Evolutionary conservation across 2,797 vertebrate species (phyloP).

Genomic region (Molossus alvarezi): DNA sequence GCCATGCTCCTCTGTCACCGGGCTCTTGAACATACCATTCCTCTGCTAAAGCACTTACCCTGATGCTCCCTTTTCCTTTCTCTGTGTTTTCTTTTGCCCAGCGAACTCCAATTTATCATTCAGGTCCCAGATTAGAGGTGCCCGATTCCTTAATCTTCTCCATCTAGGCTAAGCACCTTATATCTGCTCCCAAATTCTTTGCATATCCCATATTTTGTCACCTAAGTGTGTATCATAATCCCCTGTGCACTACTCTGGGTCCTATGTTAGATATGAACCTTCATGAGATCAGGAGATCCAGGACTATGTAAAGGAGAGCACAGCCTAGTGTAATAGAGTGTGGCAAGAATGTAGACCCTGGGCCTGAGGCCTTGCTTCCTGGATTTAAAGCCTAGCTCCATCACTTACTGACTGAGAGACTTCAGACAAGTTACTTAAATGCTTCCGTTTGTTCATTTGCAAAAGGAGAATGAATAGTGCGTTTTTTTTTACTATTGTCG

Average conservation of each 20-base stretch:
- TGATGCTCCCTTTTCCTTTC: not conserved
- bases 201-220: not conserved
- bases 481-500: not conserved
- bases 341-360: not conserved
- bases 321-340: not conserved
- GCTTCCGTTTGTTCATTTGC: not conserved
- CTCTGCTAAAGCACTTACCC: not conserved
- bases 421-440: not conserved
- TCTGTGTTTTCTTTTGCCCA: not conserved
- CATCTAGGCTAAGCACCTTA: not conserved
- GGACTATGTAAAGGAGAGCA: not conserved
- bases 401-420: not conserved
- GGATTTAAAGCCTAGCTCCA: not conserved
- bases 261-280: no score
- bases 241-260: not conserved
- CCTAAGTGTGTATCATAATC: not conserved
- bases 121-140: not conserved
- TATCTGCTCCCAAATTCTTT: not conserved
- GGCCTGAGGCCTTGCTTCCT: not conserved
- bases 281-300: not conserved
- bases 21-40: not conserved
- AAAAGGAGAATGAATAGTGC: constrained; percentile 1
- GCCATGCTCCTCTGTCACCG: not conserved
- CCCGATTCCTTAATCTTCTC: not conserved
- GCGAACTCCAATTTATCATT: not conserved